Evolutionary conservation across 1,140 invertebrate genomes (phyloP), one percentile per base, ranked within the genome.

Genomic region (Argopecten irradians): DNA sequence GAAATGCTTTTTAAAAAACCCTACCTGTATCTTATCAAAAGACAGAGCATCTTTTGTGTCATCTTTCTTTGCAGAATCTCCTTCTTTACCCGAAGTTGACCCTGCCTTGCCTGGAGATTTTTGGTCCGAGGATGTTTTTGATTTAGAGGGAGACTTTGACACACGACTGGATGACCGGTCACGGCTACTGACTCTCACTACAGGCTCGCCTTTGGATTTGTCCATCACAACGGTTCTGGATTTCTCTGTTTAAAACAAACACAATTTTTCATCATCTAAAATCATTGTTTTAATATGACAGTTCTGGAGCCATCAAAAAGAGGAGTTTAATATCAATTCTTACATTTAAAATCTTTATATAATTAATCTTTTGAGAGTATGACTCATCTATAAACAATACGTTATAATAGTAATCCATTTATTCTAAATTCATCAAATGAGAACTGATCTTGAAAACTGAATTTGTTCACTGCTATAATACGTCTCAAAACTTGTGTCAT

Each of bases 11-110:
- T 13, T 22, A 84, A 84, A 7, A 34, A 13, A 55, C 11, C 90
- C 84, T 89, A 95, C 94, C 91, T 92, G 93, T n/a, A 95, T 95
- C 90, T 94, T 94, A 84, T 95, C 92, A 90, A 95, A 94, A 9
- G 94, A 94, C 33, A 95, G 89, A 34, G 94, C 90, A 92, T 95
- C 94, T 83, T 91, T 90, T 22, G 91, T 88, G 8, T 91, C 88
- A 33, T 85, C 83, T 34, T 89, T 86, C 33, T 86, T 86, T 16
- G 35, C 36, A 28, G 39, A 39, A 16, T 84, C 39, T 19, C 46
- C 87, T 41, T n/a, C 55, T 46, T 88, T 35, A 8, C 41, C 39
- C 82, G 32, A 32, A 28, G 16, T 87, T 33, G 43, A 85, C 34
- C 82, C 89, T 87, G 89, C 55, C 5, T 22, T n/a, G 1, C 22